Base-by-base conservation (phyloP, 1,140 invertebrate genomes). In the Magallana gigas region DNA sequence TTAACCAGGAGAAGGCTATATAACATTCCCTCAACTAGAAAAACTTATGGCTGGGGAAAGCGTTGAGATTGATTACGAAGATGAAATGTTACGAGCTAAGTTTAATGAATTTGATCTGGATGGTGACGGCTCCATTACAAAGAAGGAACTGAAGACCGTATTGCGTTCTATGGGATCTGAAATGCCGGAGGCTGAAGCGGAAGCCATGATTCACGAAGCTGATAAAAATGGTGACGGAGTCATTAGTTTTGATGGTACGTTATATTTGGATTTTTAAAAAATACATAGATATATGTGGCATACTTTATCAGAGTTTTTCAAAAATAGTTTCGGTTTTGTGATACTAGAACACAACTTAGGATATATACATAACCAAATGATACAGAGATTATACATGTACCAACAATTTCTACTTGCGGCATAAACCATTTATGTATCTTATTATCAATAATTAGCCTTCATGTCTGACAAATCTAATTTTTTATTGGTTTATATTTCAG, bases 141-240 rank as follows among this genome's bases (percentile, higher is more conserved):
- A 83, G 48, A 80, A 85, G 16, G 87, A 88, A 68, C 84, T 88
- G 12, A 82, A 83, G 14, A 59, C 36, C 16, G 85, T 86, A 0
- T 58, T 88, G 8, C 16, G 23, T 9, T 64, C 84, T 18, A 23
- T 85, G 23, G 87, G 87, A 58, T 58, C 56, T 16, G 64, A 85
- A 4, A 85, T 85, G 48, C 83, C 87, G 16, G 87, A 88, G 64
- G 68, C 68, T 11, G 84, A 88, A 29, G 87, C 87, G 4, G 57
- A 83, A 8, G 87, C 71, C 16, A 85, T 88, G 80, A 68, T 88
- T 18, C 57, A 14, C n/a, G 87, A 88, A 56, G 87, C 87, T 7
- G 87, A 88, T 83, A 62, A 82, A n/a, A 88, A 88, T 68, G 85
- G 85, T 6, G 87, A 88, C 56, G 87, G 87, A 9, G 80, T 85